Evolutionary conservation across 2,888 invertebrate species (phyloP), one percentile per base, ranked within the genome.

Genomic region (Arrhopalites spinosus): DNA sequence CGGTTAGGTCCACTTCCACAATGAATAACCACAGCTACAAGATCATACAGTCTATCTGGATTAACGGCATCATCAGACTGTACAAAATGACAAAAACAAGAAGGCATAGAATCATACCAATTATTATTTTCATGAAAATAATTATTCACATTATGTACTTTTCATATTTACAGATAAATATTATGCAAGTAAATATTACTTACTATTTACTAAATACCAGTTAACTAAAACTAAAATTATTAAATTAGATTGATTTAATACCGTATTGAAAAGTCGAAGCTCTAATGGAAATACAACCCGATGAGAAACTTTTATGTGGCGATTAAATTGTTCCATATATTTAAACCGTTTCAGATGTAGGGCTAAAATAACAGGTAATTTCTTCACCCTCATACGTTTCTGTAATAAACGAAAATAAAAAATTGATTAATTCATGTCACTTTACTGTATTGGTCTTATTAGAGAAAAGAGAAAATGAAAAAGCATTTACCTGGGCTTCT

Each of bases 1-100:
- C 99, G 90, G 88, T 99, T 99, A 82, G 98, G 98, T 70, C 99
- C 98, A 81, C 96, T 97, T 80, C 99, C 99, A 87, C 99, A 99
- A 88, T 99, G 99, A 84, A 99, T 97, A 82, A 99, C 99, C 82
- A 99, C 98, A 61, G 99, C 98, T 80, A 98, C 97, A 84, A 99
- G 89, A 88, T 99, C 98, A 87, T 99, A 99, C 84, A 99, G 89
- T 81, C 98, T 90, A 88, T 99, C 98, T 45, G 97, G 97, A 88
- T 98, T 97, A 80, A 96, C 93, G 29, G 98, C 98, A 89, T 99
- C 98, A 85, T 98, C 98, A 79, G 96, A 96, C 96, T 96, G 87
- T 47, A 87, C 86, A 59, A 73, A 69, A 63, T 30, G 36, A 45
- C 29, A 74, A 67, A 15, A 15, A 25, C 20, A 23, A 30, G 45